Evolutionary conservation across 1,140 invertebrate genomes (phyloP).

Genomic region (Heliconius himera): DNA sequence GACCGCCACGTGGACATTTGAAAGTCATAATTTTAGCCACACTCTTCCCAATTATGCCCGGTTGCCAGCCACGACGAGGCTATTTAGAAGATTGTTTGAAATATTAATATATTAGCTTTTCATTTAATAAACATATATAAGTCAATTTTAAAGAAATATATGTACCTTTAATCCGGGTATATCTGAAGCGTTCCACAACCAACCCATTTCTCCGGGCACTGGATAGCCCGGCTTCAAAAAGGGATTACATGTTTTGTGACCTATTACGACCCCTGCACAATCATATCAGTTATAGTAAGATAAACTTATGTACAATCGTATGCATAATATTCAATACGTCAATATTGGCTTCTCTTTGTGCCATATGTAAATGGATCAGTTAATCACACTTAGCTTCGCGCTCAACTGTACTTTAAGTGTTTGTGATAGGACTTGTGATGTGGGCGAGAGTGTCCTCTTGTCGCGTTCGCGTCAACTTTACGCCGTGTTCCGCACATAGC

Average conservation of each 20-base stretch:
- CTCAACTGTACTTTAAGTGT: too few relatives aligned
- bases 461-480: too few relatives aligned
- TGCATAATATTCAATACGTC: too few relatives aligned
- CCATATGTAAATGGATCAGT: too few relatives aligned
- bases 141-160: neutral
- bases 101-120: too few relatives aligned
- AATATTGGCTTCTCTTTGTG: too few relatives aligned
- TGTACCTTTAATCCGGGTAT: slow-evolving; percentile 70
- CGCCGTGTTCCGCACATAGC: too few relatives aligned
- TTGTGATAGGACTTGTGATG: too few relatives aligned
- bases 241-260: slow-evolving; percentile 78
- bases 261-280: slow-evolving; percentile 72
- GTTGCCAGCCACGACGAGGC: slow-evolving; percentile 81
- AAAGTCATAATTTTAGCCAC: slow-evolving; percentile 79
- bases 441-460: too few relatives aligned
- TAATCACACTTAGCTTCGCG: too few relatives aligned
- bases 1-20: slow-evolving; percentile 62
- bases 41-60: slow-evolving; percentile 80
- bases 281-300: neutral
- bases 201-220: slow-evolving; percentile 82
- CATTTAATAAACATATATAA: too few relatives aligned
- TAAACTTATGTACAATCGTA: too few relatives aligned
- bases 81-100: slow-evolving; percentile 30
- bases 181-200: slow-evolving; percentile 81
- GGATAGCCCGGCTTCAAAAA: slow-evolving; percentile 61